Evolutionary conservation across 2,113 vertebrate species (phyloP).

Genomic region (Bubo bubo): DNA sequence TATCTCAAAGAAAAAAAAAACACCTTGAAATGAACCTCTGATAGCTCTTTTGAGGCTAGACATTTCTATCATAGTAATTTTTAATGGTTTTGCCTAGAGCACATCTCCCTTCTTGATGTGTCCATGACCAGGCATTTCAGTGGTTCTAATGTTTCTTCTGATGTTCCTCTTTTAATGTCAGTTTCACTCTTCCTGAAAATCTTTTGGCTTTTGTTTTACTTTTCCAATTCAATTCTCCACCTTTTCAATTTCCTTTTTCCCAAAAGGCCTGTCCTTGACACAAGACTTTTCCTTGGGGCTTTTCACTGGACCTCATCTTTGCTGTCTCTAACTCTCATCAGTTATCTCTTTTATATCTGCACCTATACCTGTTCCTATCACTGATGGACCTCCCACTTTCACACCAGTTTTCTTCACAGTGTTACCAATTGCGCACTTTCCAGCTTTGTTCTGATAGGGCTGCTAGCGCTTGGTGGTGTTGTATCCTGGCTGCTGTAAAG

Average conservation of each 20-base stretch:
- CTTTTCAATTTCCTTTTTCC: neutral
- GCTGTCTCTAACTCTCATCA: neutral
- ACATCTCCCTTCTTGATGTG: neutral
- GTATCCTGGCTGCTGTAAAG: neutral
- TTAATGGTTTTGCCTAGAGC: neutral
- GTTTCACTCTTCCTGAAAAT: neutral
- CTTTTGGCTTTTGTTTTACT: neutral
- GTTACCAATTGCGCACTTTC: neutral
- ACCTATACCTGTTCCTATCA: neutral
- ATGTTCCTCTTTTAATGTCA: neutral
- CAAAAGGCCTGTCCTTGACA: neutral
- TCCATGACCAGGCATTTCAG: neutral
- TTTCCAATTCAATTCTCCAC: neutral
- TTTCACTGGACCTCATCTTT: neutral
- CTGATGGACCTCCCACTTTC: neutral
- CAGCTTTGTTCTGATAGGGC: neutral
- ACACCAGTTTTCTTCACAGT: neutral
- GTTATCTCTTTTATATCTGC: neutral
- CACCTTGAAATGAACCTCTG: neutral
- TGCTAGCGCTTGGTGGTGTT: neutral
- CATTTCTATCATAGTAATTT: neutral
- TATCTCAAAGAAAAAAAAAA: neutral
- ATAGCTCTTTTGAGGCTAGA: neutral
- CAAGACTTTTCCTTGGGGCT: neutral
- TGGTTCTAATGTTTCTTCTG: neutral